Percentiles rank a stretch among this genome's conserved stretches.
Conservation (phyloP, 2,113 vertebrate species). For the Tor tambroides region DNA sequence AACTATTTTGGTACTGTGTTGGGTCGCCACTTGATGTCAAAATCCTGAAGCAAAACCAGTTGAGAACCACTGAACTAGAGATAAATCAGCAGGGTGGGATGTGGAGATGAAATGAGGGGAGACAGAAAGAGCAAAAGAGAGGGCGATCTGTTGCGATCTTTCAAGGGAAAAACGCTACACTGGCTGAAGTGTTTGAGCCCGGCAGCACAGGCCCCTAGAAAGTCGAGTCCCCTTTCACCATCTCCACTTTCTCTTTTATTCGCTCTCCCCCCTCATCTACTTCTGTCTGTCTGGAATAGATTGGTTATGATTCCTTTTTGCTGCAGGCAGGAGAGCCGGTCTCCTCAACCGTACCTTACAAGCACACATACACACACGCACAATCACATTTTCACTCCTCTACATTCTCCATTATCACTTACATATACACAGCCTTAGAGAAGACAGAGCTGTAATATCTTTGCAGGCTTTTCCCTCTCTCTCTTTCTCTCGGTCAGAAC, state of each 20-base stretch:
- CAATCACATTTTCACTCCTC: constrained; percentile 15
- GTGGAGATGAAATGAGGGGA: constrained; percentile 3
- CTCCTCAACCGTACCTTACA: constrained; percentile 32
- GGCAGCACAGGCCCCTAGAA: constrained; percentile 29
- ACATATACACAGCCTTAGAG: constrained; percentile 43
- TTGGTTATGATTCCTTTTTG: constrained; percentile 49
- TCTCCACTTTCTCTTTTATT: neutral
- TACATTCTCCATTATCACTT: constrained; percentile 50
- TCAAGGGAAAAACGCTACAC: constrained; percentile 23
- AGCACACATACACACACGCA: constrained; percentile 6
- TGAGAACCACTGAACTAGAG: constrained; percentile 8
- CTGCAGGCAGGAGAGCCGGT: constrained; percentile 37
- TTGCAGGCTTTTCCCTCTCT: constrained; percentile 9
- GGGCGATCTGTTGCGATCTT: constrained; percentile 9
- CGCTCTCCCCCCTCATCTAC: constrained; percentile 35
- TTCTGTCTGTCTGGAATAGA: constrained; percentile 54
- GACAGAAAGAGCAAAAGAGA: neutral
- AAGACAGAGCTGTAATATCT: constrained; percentile 37
- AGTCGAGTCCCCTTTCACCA: constrained; percentile 22
- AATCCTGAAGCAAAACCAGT: constrained; percentile 20
- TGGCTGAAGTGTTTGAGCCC: constrained; percentile 22
- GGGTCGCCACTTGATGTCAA: neutral
- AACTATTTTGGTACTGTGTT: neutral
- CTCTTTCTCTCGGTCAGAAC: constrained; percentile 6
- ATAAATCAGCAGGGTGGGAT: constrained; percentile 23